A percentile compares a stretch with the other conserved stretches of the same genome.
These are phyloP conservation scores for Ploceus nigricollis DNA, from an alignment of 2,113 vertebrate genomes.

Conservation along the genomic window DNA sequence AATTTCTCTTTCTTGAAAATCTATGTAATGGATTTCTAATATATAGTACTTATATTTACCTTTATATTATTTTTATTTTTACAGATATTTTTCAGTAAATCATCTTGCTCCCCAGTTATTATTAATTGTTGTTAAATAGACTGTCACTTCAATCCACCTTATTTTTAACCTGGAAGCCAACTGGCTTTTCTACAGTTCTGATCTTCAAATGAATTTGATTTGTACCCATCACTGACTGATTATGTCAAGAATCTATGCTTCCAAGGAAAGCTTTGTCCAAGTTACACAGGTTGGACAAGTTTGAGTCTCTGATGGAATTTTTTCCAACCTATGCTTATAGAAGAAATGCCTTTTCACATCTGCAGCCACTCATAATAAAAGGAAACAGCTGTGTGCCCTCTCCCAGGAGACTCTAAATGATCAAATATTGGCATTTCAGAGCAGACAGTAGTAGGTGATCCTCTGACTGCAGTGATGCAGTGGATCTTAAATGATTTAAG, in stretches of 20 bases:
- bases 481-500: not conserved
- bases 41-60: not conserved
- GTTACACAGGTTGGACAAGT: not conserved
- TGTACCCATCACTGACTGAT: not conserved
- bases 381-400: conserved; percentile 17
- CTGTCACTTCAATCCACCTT: not conserved
- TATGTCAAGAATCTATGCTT: not conserved
- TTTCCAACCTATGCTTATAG: not conserved
- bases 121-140: not conserved
- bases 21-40: not conserved
- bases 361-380: not conserved
- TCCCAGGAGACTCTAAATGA: not conserved
- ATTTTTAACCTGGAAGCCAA: not conserved
- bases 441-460: not conserved
- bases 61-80: not conserved
- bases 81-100: not conserved
- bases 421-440: conserved; percentile 19
- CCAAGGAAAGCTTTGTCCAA: not conserved
- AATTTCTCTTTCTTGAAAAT: not conserved
- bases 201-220: not conserved
- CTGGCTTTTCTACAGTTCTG: not conserved
- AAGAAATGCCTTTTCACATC: not conserved
- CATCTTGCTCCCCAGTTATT: not conserved
- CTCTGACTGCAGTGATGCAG: not conserved
- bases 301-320: not conserved